A percentile compares a stretch with the other conserved stretches of the same genome.
Evolutionary conservation across 2,113 vertebrate species (phyloP).

Genomic region (Pelobates fuscus): DNA sequence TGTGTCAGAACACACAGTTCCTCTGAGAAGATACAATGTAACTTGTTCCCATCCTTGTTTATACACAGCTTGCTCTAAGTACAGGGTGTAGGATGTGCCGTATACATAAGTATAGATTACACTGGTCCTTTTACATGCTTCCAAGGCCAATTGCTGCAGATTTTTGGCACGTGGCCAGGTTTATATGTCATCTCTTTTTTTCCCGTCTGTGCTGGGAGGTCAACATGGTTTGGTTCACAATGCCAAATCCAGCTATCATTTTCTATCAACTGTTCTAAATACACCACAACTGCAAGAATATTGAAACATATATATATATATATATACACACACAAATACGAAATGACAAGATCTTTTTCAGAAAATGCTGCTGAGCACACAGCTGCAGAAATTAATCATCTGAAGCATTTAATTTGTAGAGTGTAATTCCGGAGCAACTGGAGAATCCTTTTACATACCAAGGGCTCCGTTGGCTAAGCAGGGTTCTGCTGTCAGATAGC

Average conservation of each 20-base stretch:
- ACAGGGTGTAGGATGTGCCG: neutral
- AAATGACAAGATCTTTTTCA: neutral
- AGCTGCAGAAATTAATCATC: slow-evolving; percentile 23
- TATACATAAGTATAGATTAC: slow-evolving; percentile 5
- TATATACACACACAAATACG: slow-evolving; percentile 6
- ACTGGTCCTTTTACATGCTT: slow-evolving; percentile 18
- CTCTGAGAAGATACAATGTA: slow-evolving; percentile 11
- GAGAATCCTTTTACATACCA: neutral
- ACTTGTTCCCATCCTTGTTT: neutral
- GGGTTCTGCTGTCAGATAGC: neutral
- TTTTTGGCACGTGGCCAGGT: neutral
- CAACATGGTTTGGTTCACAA: neutral
- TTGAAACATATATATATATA: neutral
- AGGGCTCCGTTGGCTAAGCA: neutral
- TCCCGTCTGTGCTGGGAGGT: neutral
- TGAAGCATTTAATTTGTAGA: neutral
- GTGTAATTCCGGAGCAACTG: neutral
- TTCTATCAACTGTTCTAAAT: neutral
- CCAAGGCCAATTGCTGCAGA: neutral
- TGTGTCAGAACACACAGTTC: neutral
- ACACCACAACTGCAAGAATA: neutral
- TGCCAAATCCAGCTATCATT: neutral
- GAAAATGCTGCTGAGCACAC: neutral
- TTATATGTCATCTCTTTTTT: neutral
- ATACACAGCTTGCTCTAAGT: slow-evolving; percentile 19